phyloP scores from a whole-genome alignment of 1,140 invertebrate genomes.

The Trichonephila inaurata region DNA sequence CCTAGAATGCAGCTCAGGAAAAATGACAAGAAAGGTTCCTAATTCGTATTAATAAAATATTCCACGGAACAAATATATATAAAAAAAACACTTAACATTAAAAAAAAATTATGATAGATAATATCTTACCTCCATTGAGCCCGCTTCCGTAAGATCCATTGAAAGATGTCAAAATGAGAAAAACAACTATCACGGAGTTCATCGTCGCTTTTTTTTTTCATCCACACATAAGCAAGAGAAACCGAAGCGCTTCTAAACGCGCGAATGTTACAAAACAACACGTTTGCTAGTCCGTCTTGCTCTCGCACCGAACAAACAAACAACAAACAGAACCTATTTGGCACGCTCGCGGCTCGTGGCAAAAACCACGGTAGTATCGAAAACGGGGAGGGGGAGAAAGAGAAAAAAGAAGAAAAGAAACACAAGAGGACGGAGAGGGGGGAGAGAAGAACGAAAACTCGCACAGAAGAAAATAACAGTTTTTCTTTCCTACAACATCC shows the following conservation, averaged over 20 bases:
- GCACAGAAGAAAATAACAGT: neutral
- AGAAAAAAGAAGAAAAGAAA: conserved; percentile 7
- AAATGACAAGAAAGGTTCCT: too few relatives aligned
- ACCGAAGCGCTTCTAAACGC: conserved; percentile 12
- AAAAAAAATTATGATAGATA: neutral
- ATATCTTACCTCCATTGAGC: conserved; percentile 54
- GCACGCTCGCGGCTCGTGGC: conserved; percentile 67
- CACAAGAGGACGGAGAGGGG: neutral
- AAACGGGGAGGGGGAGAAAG: neutral
- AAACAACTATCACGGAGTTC: conserved; percentile 47
- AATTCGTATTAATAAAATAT: too few relatives aligned
- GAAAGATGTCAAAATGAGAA: conserved; percentile 30
- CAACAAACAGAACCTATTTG: conserved; percentile 53
- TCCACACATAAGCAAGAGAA: neutral
- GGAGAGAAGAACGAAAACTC: neutral
- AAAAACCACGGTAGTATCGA: conserved; percentile 62
- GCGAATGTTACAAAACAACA: conserved; percentile 47
- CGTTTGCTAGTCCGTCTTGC: conserved; percentile 44
- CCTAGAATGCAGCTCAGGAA: too few relatives aligned
- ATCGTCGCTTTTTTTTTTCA: conserved; percentile 34
- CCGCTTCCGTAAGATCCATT: conserved; percentile 30
- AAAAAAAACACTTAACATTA: neutral
- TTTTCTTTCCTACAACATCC: neutral
- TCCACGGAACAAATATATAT: neutral
- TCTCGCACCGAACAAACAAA: conserved; percentile 40